Evolutionary conservation across 2,797 vertebrate species (phyloP).

Genomic region (Macroramphosus scolopax): DNA sequence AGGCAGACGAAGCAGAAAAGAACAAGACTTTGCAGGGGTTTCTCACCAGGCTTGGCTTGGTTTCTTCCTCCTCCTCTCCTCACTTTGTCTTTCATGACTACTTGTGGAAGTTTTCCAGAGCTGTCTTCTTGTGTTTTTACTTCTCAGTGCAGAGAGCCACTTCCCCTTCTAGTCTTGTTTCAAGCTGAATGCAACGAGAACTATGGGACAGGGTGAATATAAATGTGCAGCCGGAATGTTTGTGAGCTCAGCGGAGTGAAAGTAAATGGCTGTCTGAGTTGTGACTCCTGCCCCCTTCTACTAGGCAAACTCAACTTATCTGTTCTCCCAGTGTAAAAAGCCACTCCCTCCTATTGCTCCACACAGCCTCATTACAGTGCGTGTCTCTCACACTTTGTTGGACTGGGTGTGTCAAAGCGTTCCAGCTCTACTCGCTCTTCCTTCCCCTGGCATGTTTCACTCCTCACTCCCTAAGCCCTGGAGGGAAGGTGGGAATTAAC

Average conservation of each 20-base stretch:
- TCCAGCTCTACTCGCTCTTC: constrained; percentile 49
- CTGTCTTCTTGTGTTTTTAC: constrained; percentile 23
- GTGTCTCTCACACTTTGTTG: constrained; percentile 62
- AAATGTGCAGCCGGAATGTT: constrained; percentile 24
- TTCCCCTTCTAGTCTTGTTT: constrained; percentile 26
- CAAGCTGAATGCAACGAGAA: constrained; percentile 18
- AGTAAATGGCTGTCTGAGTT: constrained; percentile 35
- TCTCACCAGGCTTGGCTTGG: constrained; percentile 74
- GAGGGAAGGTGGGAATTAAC: constrained; percentile 32
- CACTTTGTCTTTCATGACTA: constrained; percentile 78
- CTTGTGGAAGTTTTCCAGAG: constrained; percentile 20
- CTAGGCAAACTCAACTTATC: constrained; percentile 66
- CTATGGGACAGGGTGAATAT: constrained; percentile 6
- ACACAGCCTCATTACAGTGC: constrained; percentile 49
- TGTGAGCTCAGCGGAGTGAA: constrained; percentile 36
- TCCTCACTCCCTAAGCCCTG: constrained; percentile 29
- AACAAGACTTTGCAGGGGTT: constrained; percentile 21
- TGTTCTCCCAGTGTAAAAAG: constrained; percentile 52
- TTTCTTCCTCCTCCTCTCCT: constrained; percentile 72
- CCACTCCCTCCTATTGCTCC: constrained; percentile 78
- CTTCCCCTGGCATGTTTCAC: constrained; percentile 42
- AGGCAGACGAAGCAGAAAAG: constrained; percentile 5
- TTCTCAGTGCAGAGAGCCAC: constrained; percentile 27
- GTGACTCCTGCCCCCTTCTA: constrained; percentile 52
- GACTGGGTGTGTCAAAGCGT: constrained; percentile 74